Conservation (phyloP, 2,113 vertebrate species). For the Hemichromis elongatus region DNA sequence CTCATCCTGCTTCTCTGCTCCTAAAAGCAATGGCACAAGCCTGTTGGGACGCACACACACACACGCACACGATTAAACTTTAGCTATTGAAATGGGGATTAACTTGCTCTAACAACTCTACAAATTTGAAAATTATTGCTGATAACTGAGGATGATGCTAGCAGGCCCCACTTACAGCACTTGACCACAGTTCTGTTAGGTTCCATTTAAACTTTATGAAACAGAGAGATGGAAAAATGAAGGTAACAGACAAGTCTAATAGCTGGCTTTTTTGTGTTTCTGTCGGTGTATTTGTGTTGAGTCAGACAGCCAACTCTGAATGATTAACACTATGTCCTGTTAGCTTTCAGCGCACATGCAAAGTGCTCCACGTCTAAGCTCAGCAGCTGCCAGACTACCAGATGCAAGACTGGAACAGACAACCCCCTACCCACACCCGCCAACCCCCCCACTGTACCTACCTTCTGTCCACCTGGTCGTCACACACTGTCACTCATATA, state of each 20-base stretch:
- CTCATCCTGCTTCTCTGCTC: conserved; percentile 28
- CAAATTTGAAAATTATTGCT: conserved; percentile 66
- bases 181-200: background rate
- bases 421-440: background rate
- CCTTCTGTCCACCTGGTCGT: background rate
- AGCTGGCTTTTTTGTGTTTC: background rate
- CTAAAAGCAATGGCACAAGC: conserved; percentile 15
- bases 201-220: background rate
- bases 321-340: background rate
- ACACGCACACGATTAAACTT: conserved; percentile 34
- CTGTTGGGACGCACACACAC: background rate
- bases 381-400: conserved; percentile 3
- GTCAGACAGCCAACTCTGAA: background rate
- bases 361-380: background rate
- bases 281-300: background rate
- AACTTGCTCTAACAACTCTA: conserved; percentile 43
- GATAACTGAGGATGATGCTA: conserved; percentile 29
- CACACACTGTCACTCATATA: background rate
- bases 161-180: background rate
- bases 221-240: background rate
- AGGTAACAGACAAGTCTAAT: background rate
- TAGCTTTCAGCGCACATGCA: background rate
- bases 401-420: background rate
- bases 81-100: conserved; percentile 31
- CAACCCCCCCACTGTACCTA: background rate